Conservation (phyloP, 1,140 invertebrate species). For the Acromyrmex heyeri region DNA sequence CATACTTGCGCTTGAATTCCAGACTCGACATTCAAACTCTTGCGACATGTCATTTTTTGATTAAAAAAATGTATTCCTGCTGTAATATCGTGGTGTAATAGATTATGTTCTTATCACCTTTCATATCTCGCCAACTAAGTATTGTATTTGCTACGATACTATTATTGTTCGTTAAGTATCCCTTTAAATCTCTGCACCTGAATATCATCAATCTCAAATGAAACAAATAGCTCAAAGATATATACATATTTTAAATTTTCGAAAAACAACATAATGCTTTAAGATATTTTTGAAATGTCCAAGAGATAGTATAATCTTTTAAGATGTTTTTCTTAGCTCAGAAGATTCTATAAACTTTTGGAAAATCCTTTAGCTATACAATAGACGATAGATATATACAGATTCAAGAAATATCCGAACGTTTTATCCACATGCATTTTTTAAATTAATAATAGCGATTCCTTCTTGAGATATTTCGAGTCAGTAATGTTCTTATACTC, state of each 20-base stretch:
- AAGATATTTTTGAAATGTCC: not conserved
- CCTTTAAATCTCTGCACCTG: not conserved
- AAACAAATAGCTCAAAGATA: not conserved
- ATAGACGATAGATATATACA: not conserved
- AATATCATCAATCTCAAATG: not conserved
- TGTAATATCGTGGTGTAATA: slow-evolving; percentile 2
- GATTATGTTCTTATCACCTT: not conserved
- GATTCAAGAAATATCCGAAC: not conserved
- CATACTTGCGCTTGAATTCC: slow-evolving; percentile 7
- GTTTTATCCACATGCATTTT: not conserved
- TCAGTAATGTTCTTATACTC: not conserved
- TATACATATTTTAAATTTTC: not conserved
- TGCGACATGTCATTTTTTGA: not conserved
- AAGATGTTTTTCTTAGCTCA: not conserved
- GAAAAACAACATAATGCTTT: not conserved
- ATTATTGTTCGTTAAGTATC: not conserved
- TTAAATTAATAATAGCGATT: not conserved
- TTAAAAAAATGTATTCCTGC: not conserved
- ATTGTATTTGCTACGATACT: not conserved
- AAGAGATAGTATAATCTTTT: not conserved
- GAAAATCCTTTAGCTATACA: not conserved
- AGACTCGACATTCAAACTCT: slow-evolving; percentile 63
- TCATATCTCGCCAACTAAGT: not conserved
- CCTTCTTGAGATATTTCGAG: not conserved
- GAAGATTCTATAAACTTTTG: not conserved